phyloP scores from a whole-genome alignment of 2,888 invertebrate genomes.

The Dicycla oo region DNA sequence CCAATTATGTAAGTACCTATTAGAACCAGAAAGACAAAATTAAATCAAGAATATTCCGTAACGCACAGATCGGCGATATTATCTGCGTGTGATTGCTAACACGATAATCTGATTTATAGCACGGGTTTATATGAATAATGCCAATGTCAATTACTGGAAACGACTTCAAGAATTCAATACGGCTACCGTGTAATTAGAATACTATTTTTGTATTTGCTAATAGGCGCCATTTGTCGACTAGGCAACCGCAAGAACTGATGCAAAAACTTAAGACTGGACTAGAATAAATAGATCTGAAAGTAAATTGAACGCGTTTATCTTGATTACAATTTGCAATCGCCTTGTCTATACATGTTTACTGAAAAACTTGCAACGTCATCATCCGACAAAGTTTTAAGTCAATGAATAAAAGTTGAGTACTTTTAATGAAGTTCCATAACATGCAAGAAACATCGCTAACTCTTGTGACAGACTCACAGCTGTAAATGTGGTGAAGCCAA shows the following conservation, averaged over 20 bases:
- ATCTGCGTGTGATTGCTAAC: constrained; percentile 24
- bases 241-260: constrained; percentile 19
- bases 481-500: neutral
- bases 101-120: constrained; percentile 51
- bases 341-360: neutral
- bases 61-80: constrained; percentile 29
- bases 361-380: constrained; percentile 5
- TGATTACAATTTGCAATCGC: constrained; percentile 4
- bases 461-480: neutral
- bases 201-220: constrained; percentile 24
- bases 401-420: neutral
- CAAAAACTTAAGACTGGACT: constrained; percentile 20
- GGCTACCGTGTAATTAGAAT: constrained; percentile 36
- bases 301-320: constrained; percentile 1
- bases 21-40: constrained; percentile 27
- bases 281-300: constrained; percentile 36
- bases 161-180: constrained; percentile 37
- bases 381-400: neutral
- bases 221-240: constrained; percentile 17
- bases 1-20: constrained; percentile 4
- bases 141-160: constrained; percentile 41
- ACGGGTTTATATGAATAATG: constrained; percentile 35
- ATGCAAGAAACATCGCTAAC: constrained; percentile 8
- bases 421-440: neutral
- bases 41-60: constrained; percentile 23